Base-by-base conservation (phyloP, 2,797 vertebrate genomes). In the Bufotes viridis region DNA sequence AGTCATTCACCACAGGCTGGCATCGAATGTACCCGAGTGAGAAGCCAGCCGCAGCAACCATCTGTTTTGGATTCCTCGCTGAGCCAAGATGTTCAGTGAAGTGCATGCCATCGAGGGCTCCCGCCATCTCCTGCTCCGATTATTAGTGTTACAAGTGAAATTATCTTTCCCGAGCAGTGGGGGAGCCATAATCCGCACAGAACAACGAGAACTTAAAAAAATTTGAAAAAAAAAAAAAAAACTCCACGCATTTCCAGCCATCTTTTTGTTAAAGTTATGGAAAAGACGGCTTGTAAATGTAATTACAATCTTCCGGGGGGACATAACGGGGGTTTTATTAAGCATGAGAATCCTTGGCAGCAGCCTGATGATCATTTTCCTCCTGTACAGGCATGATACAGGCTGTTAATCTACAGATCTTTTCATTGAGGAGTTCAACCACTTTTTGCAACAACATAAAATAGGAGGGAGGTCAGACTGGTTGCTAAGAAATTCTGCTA, bases 41-140 rank as follows among this genome's bases (percentile, higher is more conserved):
- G 96, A 95, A 93, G 92, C 93, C 93, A 95, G 96, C 97, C 97
- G 96, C 95, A 95, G 96, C 95, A 94, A 96, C 97, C 97, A 98
- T 98, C 97, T 98, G 97, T 95, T 96, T 95, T 93, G 92, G 92
- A 95, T 96, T 96, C 95, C 94, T 96, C 93, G 92, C 92, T 88
- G 95, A 95, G 96, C 96, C 97, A 97, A 96, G 95, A 96, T 95
- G 95, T 94, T 95, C 94, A 95, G 93, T 94, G 95, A 95, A 95
- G 95, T 95, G 95, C 94, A 93, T 93, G 93, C 93, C 93, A 92
- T 93, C 93, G 92, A 93, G 92, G 91, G 92, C 94, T 94, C 93
- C 93, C 94, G 94, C 94, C 93, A 94, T 93, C 94, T 93, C 94
- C 93, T 91, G 93, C 93, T 94, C 94, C 93, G 94, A 93, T 94